phyloP scores from a whole-genome alignment of 2,797 vertebrate species.

The Tenualosa ilisha region DNA sequence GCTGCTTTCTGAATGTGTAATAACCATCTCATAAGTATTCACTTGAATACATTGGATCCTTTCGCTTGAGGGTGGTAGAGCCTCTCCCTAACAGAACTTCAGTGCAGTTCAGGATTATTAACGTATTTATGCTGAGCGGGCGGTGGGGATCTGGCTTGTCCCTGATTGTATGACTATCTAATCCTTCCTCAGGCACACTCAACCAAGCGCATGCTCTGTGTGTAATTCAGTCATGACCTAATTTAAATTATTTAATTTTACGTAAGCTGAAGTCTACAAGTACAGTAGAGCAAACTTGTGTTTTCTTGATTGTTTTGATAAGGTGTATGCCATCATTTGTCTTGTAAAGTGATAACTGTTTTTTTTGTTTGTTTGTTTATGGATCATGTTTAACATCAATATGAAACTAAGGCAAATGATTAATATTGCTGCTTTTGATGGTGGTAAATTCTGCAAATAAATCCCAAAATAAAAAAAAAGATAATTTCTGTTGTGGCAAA shows the following conservation, averaged over 20 bases:
- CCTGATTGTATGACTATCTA: slow-evolving; percentile 5
- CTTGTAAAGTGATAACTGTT: neutral
- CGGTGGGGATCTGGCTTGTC: neutral
- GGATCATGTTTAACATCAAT: neutral
- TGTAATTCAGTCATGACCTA: slow-evolving; percentile 7
- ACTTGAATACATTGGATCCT: neutral
- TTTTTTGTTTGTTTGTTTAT: neutral
- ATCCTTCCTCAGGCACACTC: neutral
- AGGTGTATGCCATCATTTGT: neutral
- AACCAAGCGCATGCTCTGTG: slow-evolving; percentile 20
- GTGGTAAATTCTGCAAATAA: neutral
- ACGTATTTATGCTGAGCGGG: neutral
- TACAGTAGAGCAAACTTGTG: neutral
- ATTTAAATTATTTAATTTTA: slow-evolving; percentile 8
- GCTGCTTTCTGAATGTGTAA: neutral
- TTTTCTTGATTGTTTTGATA: slow-evolving; percentile 7
- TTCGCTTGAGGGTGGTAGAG: neutral
- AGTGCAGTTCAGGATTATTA: neutral
- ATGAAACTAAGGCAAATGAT: neutral
- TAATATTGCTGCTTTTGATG: slow-evolving; percentile 10
- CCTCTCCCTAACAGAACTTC: neutral
- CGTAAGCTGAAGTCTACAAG: neutral
- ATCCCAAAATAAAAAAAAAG: neutral
- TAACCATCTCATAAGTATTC: slow-evolving; percentile 1
- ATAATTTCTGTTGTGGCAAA: neutral